Percentiles rank a stretch among this genome's conserved stretches.
phyloP scores from a whole-genome alignment of 2,888 invertebrate species.

The Drosophila pegasa region DNA sequence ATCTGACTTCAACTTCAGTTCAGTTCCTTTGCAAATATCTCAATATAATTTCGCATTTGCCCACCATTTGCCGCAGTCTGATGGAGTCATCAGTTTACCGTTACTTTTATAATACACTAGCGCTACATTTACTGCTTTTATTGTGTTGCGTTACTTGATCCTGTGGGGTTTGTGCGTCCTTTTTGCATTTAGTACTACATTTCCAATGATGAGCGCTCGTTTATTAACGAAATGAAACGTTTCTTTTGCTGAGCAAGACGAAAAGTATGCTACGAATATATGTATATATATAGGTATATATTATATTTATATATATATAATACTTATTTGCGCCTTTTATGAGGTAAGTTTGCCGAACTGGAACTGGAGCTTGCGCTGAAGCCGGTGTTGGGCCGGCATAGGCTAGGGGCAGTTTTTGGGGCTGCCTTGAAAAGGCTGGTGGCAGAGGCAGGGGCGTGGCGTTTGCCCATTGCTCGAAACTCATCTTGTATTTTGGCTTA shows the following conservation, averaged over 20 bases:
- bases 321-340: slow-evolving; percentile 63
- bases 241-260: slow-evolving; percentile 35
- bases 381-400: background rate
- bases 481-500: slow-evolving; percentile 71
- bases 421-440: background rate
- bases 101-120: slow-evolving; percentile 18
- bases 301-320: slow-evolving; percentile 25
- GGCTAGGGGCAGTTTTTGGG: background rate
- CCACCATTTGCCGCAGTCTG: background rate
- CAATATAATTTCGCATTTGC: background rate
- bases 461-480: slow-evolving; percentile 29
- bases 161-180: slow-evolving; percentile 2
- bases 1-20: background rate
- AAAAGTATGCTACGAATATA: background rate
- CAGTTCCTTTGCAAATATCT: background rate
- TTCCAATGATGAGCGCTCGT: slow-evolving; percentile 71
- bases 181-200: slow-evolving; percentile 56
- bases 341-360: slow-evolving; percentile 57
- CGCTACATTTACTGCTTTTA: slow-evolving; percentile 9
- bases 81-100: slow-evolving; percentile 20
- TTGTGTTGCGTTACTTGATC: slow-evolving; percentile 11
- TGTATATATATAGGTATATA: background rate
- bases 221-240: slow-evolving; percentile 74
- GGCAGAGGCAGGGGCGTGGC: slow-evolving; percentile 1
- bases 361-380: slow-evolving; percentile 13